Percentiles rank a stretch among this genome's conserved stretches.
phyloP scores from a whole-genome alignment of 2,797 vertebrate genomes.

The Sternarchorhynchus goeldii region DNA sequence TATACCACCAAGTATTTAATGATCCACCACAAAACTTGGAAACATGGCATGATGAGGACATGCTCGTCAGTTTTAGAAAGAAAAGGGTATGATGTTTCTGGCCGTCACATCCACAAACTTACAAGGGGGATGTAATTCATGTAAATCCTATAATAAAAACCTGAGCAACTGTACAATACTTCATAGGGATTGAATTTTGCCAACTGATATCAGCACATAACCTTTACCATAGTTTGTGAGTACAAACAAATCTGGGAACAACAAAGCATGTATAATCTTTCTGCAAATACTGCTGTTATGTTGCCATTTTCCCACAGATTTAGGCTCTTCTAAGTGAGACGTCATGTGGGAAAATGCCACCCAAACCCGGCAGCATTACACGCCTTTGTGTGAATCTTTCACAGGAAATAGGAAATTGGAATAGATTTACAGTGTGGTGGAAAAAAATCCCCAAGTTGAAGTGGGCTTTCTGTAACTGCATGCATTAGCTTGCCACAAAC shows the following conservation, averaged over 20 bases:
- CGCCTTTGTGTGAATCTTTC: neutral
- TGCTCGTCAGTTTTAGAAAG: neutral
- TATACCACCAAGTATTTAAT: too few species aligned
- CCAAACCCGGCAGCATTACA: constrained; percentile 1
- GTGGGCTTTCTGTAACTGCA: constrained; percentile 62
- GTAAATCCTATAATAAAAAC: neutral
- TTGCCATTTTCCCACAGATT: neutral
- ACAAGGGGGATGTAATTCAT: neutral
- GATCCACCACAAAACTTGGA: too few species aligned
- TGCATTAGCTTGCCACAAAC: constrained; percentile 63
- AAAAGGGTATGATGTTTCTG: neutral
- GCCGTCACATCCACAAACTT: too few species aligned
- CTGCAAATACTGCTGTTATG: neutral
- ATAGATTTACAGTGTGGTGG: constrained; percentile 51
- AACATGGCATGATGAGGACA: neutral
- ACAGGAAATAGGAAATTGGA: constrained; percentile 35
- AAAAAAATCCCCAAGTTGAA: constrained; percentile 55
- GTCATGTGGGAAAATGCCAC: neutral
- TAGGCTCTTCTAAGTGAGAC: neutral
- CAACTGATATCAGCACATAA: neutral
- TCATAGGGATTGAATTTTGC: neutral
- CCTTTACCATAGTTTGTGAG: neutral
- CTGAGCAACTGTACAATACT: neutral
- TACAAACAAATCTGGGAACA: neutral
- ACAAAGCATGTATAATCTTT: neutral